phyloP scores from a whole-genome alignment of 2,797 vertebrate genomes.

The Siniperca undulata region DNA sequence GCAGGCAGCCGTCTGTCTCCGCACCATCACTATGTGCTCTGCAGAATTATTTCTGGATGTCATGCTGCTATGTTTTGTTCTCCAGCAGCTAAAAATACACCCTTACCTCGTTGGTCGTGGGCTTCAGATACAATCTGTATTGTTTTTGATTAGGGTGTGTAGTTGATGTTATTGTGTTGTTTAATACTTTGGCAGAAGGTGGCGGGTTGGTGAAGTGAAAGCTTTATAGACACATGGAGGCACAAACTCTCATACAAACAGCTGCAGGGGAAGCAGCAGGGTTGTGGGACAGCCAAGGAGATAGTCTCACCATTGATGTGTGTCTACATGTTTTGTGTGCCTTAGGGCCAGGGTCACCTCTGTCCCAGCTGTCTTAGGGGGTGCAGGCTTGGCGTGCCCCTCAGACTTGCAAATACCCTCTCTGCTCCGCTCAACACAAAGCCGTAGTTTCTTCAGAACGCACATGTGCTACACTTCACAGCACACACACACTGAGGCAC shows the following conservation, averaged over 20 bases:
- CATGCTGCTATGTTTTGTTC: conserved; percentile 78
- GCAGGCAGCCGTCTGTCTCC: conserved; percentile 52
- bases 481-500: conserved; percentile 57
- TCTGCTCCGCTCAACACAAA: conserved; percentile 67
- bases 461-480: conserved; percentile 72
- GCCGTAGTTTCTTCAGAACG: conserved; percentile 68
- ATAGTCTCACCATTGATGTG: conserved; percentile 53
- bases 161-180: conserved; percentile 48
- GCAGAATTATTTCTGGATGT: conserved; percentile 73
- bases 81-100: conserved; percentile 78
- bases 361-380: conserved; percentile 82
- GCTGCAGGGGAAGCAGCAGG: conserved; percentile 69
- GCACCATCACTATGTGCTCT: conserved; percentile 48
- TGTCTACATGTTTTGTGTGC: conserved; percentile 38
- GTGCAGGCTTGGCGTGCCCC: conserved; percentile 55
- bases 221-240: conserved; percentile 27
- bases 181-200: conserved; percentile 43
- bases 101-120: conserved; percentile 46
- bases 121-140: conserved; percentile 59
- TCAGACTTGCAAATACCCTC: conserved; percentile 55
- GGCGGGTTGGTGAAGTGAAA: conserved; percentile 27
- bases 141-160: conserved; percentile 62
- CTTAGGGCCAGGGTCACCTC: conserved; percentile 74
- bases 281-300: conserved; percentile 32
- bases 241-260: conserved; percentile 59